Conservation (phyloP, 2,113 vertebrate genomes). For the Chauna torquata region DNA sequence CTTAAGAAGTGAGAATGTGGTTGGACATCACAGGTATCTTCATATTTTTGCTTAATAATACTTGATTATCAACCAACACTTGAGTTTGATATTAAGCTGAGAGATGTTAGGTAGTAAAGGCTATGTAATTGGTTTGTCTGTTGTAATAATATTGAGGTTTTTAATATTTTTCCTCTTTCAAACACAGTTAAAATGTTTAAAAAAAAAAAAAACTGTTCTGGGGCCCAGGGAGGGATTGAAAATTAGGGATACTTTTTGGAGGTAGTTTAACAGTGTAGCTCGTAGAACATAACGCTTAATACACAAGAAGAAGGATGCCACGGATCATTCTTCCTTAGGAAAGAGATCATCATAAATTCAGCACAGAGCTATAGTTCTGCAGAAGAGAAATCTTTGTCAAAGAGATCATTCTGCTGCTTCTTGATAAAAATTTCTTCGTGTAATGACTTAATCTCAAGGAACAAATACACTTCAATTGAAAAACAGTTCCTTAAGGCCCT, state of each 20-base stretch:
- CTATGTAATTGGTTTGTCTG: not conserved
- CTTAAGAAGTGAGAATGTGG: not conserved
- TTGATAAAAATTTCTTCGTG: slow-evolving; percentile 36
- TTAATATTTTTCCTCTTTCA: not conserved
- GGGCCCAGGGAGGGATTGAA: not conserved
- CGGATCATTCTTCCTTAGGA: not conserved
- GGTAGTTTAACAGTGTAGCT: not conserved
- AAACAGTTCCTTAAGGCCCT: not conserved
- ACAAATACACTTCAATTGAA: slow-evolving; percentile 24
- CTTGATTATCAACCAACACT: not conserved
- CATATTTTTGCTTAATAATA: not conserved
- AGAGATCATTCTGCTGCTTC: not conserved
- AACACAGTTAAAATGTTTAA: not conserved
- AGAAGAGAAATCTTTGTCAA: slow-evolving; percentile 34
- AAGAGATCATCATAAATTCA: not conserved
- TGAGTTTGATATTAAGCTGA: not conserved
- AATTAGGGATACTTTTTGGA: slow-evolving; percentile 9
- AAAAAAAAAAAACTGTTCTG: not conserved
- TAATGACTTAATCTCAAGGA: slow-evolving; percentile 46
- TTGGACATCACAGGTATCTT: not conserved
- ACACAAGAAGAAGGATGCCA: not conserved
- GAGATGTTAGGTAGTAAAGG: not conserved
- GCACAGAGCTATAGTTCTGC: not conserved
- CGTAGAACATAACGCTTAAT: not conserved
- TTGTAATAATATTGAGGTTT: not conserved